Evolutionary conservation across 1,140 invertebrate species (phyloP), one percentile per base, ranked within the genome.

Genomic region (Nixonia krombeini): DNA sequence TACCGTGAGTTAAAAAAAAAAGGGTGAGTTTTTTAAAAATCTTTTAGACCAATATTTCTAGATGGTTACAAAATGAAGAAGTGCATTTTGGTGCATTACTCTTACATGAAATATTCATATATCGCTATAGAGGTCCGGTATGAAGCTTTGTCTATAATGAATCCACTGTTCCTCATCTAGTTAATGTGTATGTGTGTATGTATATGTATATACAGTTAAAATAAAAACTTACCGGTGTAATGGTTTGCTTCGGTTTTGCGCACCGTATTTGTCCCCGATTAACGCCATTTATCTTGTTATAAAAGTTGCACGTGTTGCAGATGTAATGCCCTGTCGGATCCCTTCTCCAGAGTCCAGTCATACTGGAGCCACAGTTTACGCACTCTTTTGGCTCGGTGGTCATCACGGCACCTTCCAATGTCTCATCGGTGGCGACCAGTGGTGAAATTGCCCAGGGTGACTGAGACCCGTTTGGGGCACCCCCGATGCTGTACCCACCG

Each of bases 251-350:
- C 17, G 81, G 78, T 49, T 84, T 84, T 4, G 70, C 66, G 13
- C 79, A 80, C 21, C 78, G 71, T 10, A 93, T 87, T 7, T 91
- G 85, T 5, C 93, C 92, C 73, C 95, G 87, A 84, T 93, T 95
- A 67, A 93, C 89, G n/a, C 94, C 94, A 82, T 96, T 94, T 79
- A 92, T 91, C 79, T 93, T 90, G 79, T 90, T 92, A 86, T 94
- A 95, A 12, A 94, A 87, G 17, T 87, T 93, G 82, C 96, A 97
- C 33, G 93, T 93, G 80, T 96, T 96, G 86, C 95, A 97, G 45
- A 96, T 86, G 82, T 95, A 96, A 78, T 96, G 93, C 4, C 94
- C 94, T 15, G 92, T 94, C 37, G 91, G 92, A 85, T 97, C 95
- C 52, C 94, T 87, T 35, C 94, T 87, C 94, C 95, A 97, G 28